These are phyloP conservation scores for Clarias laeviceps DNA, from an alignment of 2,797 vertebrate genomes.

Conservation along the genomic window DNA sequence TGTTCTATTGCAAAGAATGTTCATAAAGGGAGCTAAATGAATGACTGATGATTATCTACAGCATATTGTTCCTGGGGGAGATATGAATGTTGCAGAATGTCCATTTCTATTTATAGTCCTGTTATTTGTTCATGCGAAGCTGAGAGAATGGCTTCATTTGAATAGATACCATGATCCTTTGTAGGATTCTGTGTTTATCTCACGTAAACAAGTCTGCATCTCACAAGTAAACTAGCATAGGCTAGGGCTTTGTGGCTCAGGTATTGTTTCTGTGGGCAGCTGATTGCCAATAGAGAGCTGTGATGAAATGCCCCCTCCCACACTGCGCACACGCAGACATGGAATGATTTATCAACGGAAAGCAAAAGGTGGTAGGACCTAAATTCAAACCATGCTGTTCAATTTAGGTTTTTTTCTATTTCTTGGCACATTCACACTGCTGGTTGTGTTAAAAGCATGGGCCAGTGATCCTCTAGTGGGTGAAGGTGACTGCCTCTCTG, in stretches of 20 bases:
- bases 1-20: neutral
- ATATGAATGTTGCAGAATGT: neutral
- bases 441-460: neutral
- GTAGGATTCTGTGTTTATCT: neutral
- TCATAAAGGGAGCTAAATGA: neutral
- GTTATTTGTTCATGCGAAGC: conserved; percentile 32
- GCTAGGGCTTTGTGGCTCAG: neutral
- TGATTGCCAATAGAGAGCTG: conserved; percentile 4
- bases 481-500: conserved; percentile 27
- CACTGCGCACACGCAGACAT: neutral
- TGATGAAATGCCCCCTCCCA: neutral
- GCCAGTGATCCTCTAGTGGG: neutral
- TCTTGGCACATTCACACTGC: neutral
- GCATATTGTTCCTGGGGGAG: neutral
- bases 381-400: neutral
- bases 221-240: neutral
- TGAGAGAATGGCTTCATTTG: conserved; percentile 1
- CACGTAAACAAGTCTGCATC: neutral
- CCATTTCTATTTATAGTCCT: conserved; percentile 33
- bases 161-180: neutral
- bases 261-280: conserved; percentile 12
- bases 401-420: neutral
- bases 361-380: no score
- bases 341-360: neutral
- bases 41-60: neutral